Conservation (phyloP, 2,113 vertebrate species). For the Tretioscincus oriximinensis region DNA sequence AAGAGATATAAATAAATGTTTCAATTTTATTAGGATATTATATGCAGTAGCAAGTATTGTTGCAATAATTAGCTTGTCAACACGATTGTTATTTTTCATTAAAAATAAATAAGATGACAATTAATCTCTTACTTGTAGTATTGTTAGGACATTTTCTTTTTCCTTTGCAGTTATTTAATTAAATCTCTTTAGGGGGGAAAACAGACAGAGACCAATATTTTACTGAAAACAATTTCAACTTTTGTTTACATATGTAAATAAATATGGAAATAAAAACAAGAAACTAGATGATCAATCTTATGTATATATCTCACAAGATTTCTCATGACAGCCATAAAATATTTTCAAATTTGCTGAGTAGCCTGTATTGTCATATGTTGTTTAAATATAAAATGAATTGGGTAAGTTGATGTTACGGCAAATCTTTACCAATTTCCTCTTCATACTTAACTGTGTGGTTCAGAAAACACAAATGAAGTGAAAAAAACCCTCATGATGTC, state of each 20-base stretch:
- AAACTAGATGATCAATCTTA: not conserved
- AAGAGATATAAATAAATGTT: slow-evolving; percentile 25
- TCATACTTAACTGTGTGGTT: too few species aligned
- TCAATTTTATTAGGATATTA: slow-evolving; percentile 59
- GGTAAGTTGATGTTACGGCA: not conserved
- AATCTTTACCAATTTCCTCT: too few species aligned
- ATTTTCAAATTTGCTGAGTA: not conserved
- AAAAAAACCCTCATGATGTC: too few species aligned
- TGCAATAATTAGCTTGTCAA: slow-evolving; percentile 68
- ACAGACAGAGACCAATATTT: slow-evolving; percentile 40
- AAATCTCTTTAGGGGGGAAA: slow-evolving; percentile 17
- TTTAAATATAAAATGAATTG: not conserved
- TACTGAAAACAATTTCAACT: slow-evolving; percentile 55
- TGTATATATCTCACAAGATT: not conserved
- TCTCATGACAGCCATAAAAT: too few species aligned
- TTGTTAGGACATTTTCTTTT: slow-evolving; percentile 50
- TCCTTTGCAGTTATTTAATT: slow-evolving; percentile 48
- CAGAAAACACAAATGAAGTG: too few species aligned
- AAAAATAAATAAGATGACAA: slow-evolving; percentile 63
- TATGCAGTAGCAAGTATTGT: slow-evolving; percentile 50
- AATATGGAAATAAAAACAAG: slow-evolving; percentile 25
- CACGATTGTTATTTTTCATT: slow-evolving; percentile 67
- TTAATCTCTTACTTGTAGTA: slow-evolving; percentile 62
- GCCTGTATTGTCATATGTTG: not conserved
- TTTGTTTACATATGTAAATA: slow-evolving; percentile 36